These are phyloP conservation scores for Cotesia typhae DNA, from an alignment of 1,140 invertebrate species.

Conservation along the genomic window DNA sequence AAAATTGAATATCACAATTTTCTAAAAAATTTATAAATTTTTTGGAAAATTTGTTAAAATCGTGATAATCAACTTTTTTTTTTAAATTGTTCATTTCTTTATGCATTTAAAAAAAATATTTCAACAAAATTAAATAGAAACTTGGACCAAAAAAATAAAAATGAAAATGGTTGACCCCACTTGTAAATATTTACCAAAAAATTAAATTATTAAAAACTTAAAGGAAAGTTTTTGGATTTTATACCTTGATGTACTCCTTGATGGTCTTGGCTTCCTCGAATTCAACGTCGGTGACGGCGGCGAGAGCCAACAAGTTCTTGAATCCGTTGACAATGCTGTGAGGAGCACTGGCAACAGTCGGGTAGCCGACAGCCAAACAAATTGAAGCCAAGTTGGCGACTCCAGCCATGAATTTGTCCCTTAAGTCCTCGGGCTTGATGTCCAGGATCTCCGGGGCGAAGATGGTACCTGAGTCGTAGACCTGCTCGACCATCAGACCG, in stretches of 20 bases:
- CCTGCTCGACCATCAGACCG: slow-evolving; percentile 92
- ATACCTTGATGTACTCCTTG: slow-evolving; percentile 87
- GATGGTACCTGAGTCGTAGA: slow-evolving; percentile 98
- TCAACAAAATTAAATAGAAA: too few relatives aligned
- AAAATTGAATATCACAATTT: too few relatives aligned
- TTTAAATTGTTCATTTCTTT: too few relatives aligned
- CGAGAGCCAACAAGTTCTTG: slow-evolving; percentile 96
- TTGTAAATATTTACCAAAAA: neutral
- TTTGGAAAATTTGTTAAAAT: too few relatives aligned
- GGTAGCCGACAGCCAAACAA: slow-evolving; percentile 93
- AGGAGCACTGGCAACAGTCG: slow-evolving; percentile 94
- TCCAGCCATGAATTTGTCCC: slow-evolving; percentile 89
- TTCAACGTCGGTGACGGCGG: slow-evolving; percentile 92
- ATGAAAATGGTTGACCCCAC: too few relatives aligned
- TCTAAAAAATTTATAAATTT: too few relatives aligned
- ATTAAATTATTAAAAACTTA: slow-evolving; percentile 28
- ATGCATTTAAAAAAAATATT: too few relatives aligned
- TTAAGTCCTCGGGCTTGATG: slow-evolving; percentile 96
- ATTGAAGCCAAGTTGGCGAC: slow-evolving; percentile 95
- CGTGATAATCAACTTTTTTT: too few relatives aligned
- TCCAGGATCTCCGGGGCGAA: slow-evolving; percentile 97
- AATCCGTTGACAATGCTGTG: slow-evolving; percentile 98
- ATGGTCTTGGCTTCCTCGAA: slow-evolving; percentile 95
- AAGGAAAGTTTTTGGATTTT: slow-evolving; percentile 27
- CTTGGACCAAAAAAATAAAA: too few relatives aligned